phyloP scores from a whole-genome alignment of 2,113 vertebrate genomes.

The Neofelis nebulosa region DNA sequence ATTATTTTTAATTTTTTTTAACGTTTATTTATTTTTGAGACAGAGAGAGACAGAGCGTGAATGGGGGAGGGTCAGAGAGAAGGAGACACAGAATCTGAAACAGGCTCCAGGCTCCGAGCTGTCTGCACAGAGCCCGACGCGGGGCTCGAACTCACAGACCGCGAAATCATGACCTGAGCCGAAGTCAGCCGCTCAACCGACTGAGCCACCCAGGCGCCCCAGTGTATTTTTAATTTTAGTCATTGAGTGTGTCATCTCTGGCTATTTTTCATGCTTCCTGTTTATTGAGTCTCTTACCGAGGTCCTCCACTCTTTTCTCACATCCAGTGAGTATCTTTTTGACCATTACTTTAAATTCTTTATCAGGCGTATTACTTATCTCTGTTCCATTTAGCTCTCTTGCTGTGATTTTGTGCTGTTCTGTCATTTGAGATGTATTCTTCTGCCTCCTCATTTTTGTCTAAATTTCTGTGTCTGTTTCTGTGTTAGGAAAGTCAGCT shows the following conservation, averaged over 20 bases:
- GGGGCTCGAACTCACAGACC: background rate
- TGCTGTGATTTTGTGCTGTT: background rate
- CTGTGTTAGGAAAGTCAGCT: background rate
- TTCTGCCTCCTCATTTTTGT: background rate
- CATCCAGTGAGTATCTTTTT: background rate
- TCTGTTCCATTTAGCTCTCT: background rate
- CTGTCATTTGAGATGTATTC: background rate
- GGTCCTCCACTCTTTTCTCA: background rate
- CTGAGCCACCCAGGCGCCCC: background rate
- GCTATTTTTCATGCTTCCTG: background rate
- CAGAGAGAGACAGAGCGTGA: background rate
- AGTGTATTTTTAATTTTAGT: background rate
- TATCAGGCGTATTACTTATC: background rate
- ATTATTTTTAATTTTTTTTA: too few relatives aligned
- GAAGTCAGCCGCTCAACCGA: accelerated
- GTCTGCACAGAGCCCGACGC: too few relatives aligned
- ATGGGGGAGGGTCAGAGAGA: too few relatives aligned
- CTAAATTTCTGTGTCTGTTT: background rate
- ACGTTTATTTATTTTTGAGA: background rate
- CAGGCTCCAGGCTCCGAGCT: too few relatives aligned
- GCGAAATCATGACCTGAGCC: too few relatives aligned
- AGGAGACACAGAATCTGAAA: too few relatives aligned
- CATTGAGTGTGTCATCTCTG: background rate
- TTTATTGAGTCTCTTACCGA: background rate
- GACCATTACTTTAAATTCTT: background rate